Evolutionary conservation across 2,797 vertebrate species (phyloP), one percentile per base, ranked within the genome.

Genomic region (Lithobates pipiens): DNA sequence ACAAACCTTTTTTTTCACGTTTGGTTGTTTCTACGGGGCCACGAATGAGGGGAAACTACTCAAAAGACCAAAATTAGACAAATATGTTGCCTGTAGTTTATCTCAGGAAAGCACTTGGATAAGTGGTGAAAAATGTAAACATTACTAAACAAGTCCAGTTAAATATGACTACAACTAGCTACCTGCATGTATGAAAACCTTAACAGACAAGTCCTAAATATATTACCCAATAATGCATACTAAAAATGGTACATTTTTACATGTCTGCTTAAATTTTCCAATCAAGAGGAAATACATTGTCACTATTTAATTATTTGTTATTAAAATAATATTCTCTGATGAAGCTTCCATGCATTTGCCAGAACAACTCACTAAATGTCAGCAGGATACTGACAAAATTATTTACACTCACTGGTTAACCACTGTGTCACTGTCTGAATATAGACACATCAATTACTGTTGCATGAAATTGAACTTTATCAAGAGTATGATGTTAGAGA

Each of bases 401-500:
- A 86, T 79, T 83, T 79, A 78, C 75, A 82, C 76, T 83, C 76
- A 83, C 69, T 86, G 80, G 85, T 79, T 86, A 83, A 72, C 77
- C 81, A 75, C 89, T 87, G 89, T 85, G 76, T 86, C 88, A 88
- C 83, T 78, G 67, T 81, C 77, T 87, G 85, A 88, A 89, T 88
- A 88, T 87, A 83, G 89, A 92, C 91, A 85, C 86, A 92, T 90
- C 89, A 91, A 89, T 91, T 89, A 91, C 82, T 90, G 88, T 88
- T 89, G 90, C 90, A 89, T 89, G 89, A 91, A 93, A 91, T 92
- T 88, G 90, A 85, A 88, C 83, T 89, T 89, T 88, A 91, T 79
- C 71, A 92, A 89, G 88, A 91, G 90, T 77, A 90, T 88, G 85
- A 89, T 88, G 88, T 87, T 88, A 90, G 82, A 88, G 79, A 90